A percentile compares a stretch with the other conserved stretches of the same genome.
Conservation (phyloP, 2,888 invertebrate genomes). For the Bellardia bayeri region DNA sequence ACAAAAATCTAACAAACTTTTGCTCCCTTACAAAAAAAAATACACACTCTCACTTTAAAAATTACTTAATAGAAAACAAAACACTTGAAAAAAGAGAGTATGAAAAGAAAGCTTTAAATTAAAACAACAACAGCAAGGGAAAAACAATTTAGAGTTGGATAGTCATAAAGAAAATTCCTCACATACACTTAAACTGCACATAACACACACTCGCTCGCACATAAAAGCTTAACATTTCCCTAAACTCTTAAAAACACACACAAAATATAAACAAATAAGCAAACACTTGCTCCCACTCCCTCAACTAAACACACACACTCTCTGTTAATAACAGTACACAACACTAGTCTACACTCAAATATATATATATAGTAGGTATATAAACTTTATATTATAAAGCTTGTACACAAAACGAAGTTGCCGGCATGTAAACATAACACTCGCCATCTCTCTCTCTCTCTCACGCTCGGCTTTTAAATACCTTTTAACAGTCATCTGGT, state of each 20-base stretch:
- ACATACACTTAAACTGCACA: conserved; percentile 29
- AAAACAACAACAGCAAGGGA: background rate
- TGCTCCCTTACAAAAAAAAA: conserved; percentile 45
- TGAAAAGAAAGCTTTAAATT: conserved; percentile 33
- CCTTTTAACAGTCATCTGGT: background rate
- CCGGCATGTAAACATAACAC: conserved; percentile 37
- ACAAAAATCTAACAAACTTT: conserved; percentile 48
- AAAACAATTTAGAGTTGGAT: conserved; percentile 43
- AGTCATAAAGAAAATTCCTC: conserved; percentile 53
- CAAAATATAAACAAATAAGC: background rate
- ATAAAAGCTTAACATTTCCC: conserved; percentile 33
- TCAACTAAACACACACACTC: background rate
- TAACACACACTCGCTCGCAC: background rate
- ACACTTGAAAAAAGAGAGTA: conserved; percentile 21
- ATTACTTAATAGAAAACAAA: conserved; percentile 35
- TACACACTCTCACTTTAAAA: conserved; percentile 35
- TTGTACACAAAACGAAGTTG: conserved; percentile 60
- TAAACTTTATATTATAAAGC: background rate
- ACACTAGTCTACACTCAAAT: background rate
- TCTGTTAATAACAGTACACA: conserved; percentile 31
- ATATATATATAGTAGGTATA: background rate
- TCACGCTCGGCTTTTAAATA: background rate
- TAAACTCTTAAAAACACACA: conserved; percentile 11
- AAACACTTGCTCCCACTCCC: background rate
- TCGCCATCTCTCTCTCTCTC: conserved; percentile 16